phyloP scores from a whole-genome alignment of 2,797 vertebrate species.

The Picus viridis region DNA sequence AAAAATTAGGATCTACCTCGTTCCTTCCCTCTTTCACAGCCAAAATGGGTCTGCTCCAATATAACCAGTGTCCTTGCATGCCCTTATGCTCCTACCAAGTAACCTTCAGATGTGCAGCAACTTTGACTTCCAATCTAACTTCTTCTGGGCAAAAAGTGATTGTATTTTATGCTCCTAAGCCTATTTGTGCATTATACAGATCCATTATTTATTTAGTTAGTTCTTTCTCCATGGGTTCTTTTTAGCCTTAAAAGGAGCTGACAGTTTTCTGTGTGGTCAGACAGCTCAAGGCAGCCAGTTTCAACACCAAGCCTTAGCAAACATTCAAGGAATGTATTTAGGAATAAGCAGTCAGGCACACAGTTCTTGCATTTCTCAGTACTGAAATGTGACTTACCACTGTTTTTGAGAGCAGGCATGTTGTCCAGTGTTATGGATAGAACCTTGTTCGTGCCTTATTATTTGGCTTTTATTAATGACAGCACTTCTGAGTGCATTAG shows the following conservation, averaged over 20 bases:
- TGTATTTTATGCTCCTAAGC: not conserved
- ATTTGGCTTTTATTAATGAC: not conserved
- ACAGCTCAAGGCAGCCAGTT: not conserved
- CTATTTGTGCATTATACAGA: not conserved
- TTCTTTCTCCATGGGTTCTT: not conserved
- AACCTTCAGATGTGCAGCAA: not conserved
- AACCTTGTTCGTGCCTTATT: not conserved
- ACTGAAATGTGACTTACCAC: not conserved
- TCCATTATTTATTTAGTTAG: not conserved
- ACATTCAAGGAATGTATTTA: not conserved
- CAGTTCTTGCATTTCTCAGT: not conserved
- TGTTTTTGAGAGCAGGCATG: not conserved
- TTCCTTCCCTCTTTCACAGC: not conserved
- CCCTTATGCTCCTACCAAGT: not conserved
- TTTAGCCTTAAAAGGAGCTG: not conserved
- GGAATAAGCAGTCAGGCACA: not conserved
- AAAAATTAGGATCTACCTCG: not conserved
- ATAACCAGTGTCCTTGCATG: not conserved
- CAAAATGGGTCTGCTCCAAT: not conserved
- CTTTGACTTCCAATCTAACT: not conserved
- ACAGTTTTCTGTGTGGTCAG: not conserved
- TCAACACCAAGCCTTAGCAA: not conserved
- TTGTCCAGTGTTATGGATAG: not conserved
- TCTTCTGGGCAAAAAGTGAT: not conserved
- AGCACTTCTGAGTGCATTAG: not conserved